Conservation (phyloP, 2,888 invertebrate genomes). For the Sclerodermus sp. region DNA sequence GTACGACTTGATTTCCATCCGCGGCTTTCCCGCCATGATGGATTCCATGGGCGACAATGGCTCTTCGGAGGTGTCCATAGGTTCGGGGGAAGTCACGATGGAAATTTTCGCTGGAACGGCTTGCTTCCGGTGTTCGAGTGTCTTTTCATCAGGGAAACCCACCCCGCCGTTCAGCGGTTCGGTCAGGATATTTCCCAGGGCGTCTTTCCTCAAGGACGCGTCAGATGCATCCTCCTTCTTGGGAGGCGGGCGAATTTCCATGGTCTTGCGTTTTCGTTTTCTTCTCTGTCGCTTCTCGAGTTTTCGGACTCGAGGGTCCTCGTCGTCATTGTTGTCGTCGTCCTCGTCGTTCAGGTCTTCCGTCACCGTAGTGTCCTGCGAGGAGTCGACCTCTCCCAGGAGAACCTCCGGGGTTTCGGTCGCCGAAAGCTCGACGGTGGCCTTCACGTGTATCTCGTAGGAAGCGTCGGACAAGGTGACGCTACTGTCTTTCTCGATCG, state of each 20-base stretch:
- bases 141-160: no score
- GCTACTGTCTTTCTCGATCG: constrained; percentile 6
- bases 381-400: constrained; percentile 21
- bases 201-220: no score
- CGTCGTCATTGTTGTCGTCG: no score
- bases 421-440: constrained; percentile 45
- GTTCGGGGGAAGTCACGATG: constrained; percentile 27
- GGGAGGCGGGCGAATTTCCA: constrained; percentile 22
- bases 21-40: constrained; percentile 17
- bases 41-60: constrained; percentile 39
- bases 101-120: neutral
- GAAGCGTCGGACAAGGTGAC: constrained; percentile 39
- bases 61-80: constrained; percentile 44
- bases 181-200: no score
- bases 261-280: constrained; percentile 32
- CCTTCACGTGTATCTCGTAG: constrained; percentile 46
- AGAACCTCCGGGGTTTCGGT: constrained; percentile 34
- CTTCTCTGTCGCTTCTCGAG: constrained; percentile 25
- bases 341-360: constrained; percentile 23
- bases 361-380: constrained; percentile 23
- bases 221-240: no score
- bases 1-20: constrained; percentile 30
- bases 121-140: no score
- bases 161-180: no score
- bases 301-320: no score